These are phyloP conservation scores for Rapana venosa DNA, from an alignment of 2,888 invertebrate genomes.

Conservation along the genomic window DNA sequence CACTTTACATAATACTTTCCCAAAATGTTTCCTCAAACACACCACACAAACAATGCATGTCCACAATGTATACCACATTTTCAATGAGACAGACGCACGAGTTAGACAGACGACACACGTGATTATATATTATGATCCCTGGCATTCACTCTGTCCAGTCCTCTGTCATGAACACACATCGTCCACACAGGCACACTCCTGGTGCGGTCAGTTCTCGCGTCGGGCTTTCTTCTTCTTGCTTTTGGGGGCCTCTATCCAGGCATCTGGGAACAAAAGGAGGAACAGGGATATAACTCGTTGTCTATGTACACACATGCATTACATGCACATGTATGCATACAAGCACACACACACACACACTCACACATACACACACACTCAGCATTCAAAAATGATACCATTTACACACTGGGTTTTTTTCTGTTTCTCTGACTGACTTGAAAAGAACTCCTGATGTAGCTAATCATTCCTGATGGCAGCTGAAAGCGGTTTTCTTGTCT, in stretches of 20 bases:
- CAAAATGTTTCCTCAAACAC: background rate
- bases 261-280: slow-evolving; percentile 56
- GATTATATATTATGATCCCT: background rate
- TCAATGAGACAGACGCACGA: background rate
- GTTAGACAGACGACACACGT: too few species aligned
- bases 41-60: background rate
- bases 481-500: too few species aligned
- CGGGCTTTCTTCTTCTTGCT: slow-evolving; percentile 71
- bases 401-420: too few species aligned
- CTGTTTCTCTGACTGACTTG: too few species aligned
- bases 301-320: too few species aligned
- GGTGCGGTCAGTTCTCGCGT: slow-evolving; percentile 60
- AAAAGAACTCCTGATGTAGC: too few species aligned
- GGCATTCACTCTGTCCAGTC: background rate
- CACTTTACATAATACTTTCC: too few species aligned
- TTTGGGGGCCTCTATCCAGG: slow-evolving; percentile 71
- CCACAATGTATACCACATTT: background rate
- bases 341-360: too few species aligned
- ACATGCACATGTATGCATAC: too few species aligned
- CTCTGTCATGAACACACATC: background rate
- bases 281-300: background rate
- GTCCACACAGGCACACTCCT: background rate
- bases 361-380: too few species aligned
- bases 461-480: too few species aligned
- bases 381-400: too few species aligned